Evolutionary conservation across 2,888 invertebrate species (phyloP), one percentile per base, ranked within the genome.

Genomic region (Cheilosia vernalis): DNA sequence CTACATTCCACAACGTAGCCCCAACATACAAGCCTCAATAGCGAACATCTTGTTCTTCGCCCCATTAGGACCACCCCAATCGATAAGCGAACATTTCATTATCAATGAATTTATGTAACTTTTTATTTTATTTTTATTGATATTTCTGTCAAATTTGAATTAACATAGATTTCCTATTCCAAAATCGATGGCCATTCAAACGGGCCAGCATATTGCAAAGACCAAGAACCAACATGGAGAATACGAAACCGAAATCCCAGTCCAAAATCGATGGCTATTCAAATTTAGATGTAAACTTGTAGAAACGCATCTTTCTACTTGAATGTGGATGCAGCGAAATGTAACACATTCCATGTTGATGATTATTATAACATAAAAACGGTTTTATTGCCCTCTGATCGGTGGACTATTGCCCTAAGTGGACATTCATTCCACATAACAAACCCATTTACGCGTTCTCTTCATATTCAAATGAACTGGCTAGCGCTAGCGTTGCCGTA

Each of bases 31-130:
- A 60, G 47, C 61, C 27, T 27, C 44, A 56, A 73, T 66, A 24
- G 58, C 40, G 10, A 76, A 77, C 77, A 70, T 70, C 70, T 64
- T 82, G 81, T 77, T 82, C 53, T 70, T 63, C 70, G 37, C 47
- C 58, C 82, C 56, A 64, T 77, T 74, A 78, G 33, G 84, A 84
- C 84, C 84, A 84, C 84, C 79, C 84, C 74, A 84, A 84, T 74
- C 80, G 84, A 79, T 80, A 84, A 84, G 79, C 63, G 58, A 66
- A 79, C 69, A 64, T 69, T 69, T 74, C 69, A 70, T 84, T 84
- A 84, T 84, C 84, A 74, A 63, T 64, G 74, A 70, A 84, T 84
- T 84, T 80, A 84, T 84, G 80, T 84, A 84, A 84, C 79, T 84
- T 79, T 78, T 80, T 84, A 74, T 84, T 84, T 80, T 84, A 84